Conservation (phyloP, 2,113 vertebrate genomes). For the cat (Felis catus) region DNA sequence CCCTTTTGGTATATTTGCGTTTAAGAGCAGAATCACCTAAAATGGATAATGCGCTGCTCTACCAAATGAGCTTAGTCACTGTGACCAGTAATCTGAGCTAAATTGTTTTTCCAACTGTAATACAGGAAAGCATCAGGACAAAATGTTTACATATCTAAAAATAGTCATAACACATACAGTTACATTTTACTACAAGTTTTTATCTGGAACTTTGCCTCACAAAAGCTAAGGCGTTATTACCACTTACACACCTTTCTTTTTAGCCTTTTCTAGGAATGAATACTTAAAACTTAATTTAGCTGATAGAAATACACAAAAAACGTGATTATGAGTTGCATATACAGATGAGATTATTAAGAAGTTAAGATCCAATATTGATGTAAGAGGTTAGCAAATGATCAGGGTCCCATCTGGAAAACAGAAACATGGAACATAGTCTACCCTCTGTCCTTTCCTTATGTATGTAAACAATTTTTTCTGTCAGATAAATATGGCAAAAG, state of each 20-base stretch:
- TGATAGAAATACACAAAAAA: not conserved
- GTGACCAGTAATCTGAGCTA: slow-evolving; percentile 49
- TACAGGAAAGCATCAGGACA: not conserved
- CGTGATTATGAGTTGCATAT: not conserved
- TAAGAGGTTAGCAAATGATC: not conserved
- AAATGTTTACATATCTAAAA: not conserved
- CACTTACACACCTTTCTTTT: not conserved
- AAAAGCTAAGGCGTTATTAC: not conserved
- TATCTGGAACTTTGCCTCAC: not conserved
- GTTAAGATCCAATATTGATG: not conserved
- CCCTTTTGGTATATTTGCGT: slow-evolving; percentile 15
- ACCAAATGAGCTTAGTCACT: slow-evolving; percentile 39
- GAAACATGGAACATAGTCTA: not conserved
- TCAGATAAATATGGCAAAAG: not conserved
- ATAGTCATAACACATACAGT: not conserved
- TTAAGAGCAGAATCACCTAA: not conserved
- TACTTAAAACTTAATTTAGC: not conserved
- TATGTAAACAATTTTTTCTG: not conserved
- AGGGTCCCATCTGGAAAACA: not conserved
- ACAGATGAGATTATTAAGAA: not conserved
- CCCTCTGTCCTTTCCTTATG: not conserved
- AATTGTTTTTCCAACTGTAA: slow-evolving; percentile 19
- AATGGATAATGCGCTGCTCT: slow-evolving; percentile 36
- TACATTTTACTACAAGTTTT: not conserved
- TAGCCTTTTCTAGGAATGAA: not conserved